Percentiles rank a stretch among this genome's conserved stretches.
phyloP scores from a whole-genome alignment of 2,797 vertebrate genomes.

The Nyctalus aviator region DNA sequence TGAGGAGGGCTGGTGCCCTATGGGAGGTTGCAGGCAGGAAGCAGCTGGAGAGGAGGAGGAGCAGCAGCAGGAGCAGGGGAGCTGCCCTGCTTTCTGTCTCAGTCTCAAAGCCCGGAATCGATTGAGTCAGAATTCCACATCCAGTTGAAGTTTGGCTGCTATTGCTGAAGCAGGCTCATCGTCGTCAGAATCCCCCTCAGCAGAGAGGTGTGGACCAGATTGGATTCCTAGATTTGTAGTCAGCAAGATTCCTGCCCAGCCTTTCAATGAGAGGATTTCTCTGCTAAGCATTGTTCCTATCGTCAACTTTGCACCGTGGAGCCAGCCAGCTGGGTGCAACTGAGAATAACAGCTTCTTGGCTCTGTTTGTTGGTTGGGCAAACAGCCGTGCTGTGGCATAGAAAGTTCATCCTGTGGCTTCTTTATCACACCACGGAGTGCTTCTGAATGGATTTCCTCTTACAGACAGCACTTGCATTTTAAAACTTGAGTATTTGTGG shows the following conservation, averaged over 20 bases:
- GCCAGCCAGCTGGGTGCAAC: slow-evolving; percentile 79
- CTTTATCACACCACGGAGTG: slow-evolving; percentile 77
- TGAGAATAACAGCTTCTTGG: slow-evolving; percentile 75
- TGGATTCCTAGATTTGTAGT: slow-evolving; percentile 82
- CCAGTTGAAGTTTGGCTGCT: slow-evolving; percentile 85
- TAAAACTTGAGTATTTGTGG: slow-evolving; percentile 83
- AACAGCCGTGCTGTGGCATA: slow-evolving; percentile 76
- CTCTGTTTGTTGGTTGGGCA: slow-evolving; percentile 72
- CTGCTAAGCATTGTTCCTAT: slow-evolving; percentile 76
- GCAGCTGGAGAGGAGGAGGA: slow-evolving; percentile 88
- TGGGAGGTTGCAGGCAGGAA: slow-evolving; percentile 86
- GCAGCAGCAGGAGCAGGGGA: slow-evolving; percentile 84
- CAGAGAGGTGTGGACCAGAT: slow-evolving; percentile 79
- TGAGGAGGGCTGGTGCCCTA: slow-evolving; percentile 82
- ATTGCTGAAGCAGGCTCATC: slow-evolving; percentile 73
- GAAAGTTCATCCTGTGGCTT: slow-evolving; percentile 82
- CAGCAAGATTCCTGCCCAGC: slow-evolving; percentile 71
- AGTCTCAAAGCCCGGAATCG: slow-evolving; percentile 83
- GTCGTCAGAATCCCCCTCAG: slow-evolving; percentile 76
- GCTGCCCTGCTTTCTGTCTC: slow-evolving; percentile 87
- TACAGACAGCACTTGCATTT: slow-evolving; percentile 79
- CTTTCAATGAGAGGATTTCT: slow-evolving; percentile 82
- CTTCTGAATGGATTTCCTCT: slow-evolving; percentile 83
- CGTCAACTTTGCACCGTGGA: slow-evolving; percentile 80
- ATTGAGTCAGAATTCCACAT: slow-evolving; percentile 86